Conservation (phyloP, 2,888 invertebrate genomes). For the Stenodema calcarata region DNA sequence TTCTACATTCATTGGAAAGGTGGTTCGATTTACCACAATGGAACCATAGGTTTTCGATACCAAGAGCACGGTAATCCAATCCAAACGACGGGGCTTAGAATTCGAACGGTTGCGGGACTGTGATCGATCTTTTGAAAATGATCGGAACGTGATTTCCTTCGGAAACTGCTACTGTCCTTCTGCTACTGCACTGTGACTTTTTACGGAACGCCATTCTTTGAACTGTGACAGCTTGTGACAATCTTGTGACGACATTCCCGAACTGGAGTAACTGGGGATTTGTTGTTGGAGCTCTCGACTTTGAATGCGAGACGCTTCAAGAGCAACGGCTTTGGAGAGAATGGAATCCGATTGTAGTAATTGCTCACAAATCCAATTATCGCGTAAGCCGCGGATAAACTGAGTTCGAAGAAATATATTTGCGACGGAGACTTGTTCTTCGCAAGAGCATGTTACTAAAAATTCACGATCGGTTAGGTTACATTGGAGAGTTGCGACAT, state of each 20-base stretch:
- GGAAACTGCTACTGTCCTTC: too few relatives aligned
- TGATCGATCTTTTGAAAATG: too few relatives aligned
- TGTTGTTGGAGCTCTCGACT: neutral
- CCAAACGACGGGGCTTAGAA: neutral
- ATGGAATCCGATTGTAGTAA: neutral
- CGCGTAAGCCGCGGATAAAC: constrained; percentile 11
- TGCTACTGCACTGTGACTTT: too few relatives aligned
- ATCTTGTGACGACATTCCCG: too few relatives aligned
- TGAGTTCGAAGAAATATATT: constrained; percentile 14
- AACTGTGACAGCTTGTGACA: neutral
- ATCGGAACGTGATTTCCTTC: too few relatives aligned
- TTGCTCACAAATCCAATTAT: constrained; percentile 32
- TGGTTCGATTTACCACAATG: neutral
- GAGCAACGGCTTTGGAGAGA: neutral
- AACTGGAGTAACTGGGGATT: neutral
- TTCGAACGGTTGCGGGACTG: neutral
- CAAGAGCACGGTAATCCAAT: neutral
- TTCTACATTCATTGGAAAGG: neutral
- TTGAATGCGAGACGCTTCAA: neutral
- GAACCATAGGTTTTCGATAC: neutral
- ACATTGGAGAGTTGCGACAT: constrained; percentile 12
- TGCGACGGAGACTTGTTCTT: constrained; percentile 13
- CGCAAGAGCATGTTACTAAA: constrained; percentile 3
- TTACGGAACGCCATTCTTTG: neutral
- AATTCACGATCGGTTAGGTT: constrained; percentile 12